Conservation (phyloP, 2,113 vertebrate genomes). For the Elaphurus davidianus region DNA sequence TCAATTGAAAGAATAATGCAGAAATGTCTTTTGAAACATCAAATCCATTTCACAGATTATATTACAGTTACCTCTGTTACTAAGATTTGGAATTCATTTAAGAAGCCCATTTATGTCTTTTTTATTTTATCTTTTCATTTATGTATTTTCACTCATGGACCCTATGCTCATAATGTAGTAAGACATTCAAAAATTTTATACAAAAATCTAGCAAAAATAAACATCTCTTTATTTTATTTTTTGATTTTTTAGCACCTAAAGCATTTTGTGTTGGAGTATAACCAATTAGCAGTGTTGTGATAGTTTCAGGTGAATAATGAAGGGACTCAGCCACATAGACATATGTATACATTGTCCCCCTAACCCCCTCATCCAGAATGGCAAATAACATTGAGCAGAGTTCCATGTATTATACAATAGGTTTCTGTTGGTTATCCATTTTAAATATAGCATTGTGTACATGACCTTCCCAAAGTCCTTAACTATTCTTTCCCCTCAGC, state of each 20-base stretch:
- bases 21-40: conserved; percentile 2
- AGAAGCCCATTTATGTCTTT: not conserved
- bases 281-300: not conserved
- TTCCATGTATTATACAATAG: not conserved
- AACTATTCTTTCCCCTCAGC: not conserved
- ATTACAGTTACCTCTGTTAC: not conserved
- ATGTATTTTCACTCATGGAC: not conserved
- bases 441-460: not conserved
- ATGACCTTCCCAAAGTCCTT: not conserved
- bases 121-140: not conserved
- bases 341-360: not conserved
- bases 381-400: not conserved
- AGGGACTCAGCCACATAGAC: not conserved
- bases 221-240: not conserved
- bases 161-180: not conserved
- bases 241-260: not conserved
- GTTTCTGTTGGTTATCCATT: not conserved
- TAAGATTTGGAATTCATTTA: not conserved
- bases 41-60: not conserved
- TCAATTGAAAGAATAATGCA: conserved; percentile 12
- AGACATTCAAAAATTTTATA: not conserved
- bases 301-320: not conserved
- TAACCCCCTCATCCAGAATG: not conserved
- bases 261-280: not conserved
- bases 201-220: not conserved